Evolutionary conservation across 2,113 vertebrate genomes (phyloP), one percentile per base, ranked within the genome.

Genomic region (Sceloporus tristichus): DNA sequence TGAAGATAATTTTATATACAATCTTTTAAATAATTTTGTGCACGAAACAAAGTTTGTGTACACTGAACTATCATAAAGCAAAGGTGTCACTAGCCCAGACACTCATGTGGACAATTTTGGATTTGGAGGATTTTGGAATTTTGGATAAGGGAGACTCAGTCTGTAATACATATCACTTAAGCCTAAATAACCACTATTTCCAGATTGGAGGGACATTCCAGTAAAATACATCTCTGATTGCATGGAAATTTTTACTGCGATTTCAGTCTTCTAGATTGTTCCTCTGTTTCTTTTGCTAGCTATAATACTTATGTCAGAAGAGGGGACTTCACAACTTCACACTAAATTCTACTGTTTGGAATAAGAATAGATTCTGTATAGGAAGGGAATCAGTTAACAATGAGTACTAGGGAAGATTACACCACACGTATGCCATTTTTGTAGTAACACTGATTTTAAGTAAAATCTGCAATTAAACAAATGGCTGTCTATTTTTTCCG

Each of bases 141-240:
- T 48, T 48, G 48, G 48, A 48, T 48, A 48, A 48, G 48, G 7
- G 48, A 48, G 48, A 48, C 48, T 48, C 48, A 48, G 7, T 7
- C 48, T 48, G 48, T 54, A 18, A 38, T 79, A 89, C 84, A 21
- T 27, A 53, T 68, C 29, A 70, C 11, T 54, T 66, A 25, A 65
- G 89, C 87, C 87, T 90, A 94, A 91, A 70, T 77, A 86, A 79
- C 76, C 82, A n/a, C 91, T 78, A 59, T 42, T 65, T 62, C 29
- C 29, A 84, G 68, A 21, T 3, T 48, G 23, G 2, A 71, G 29
- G 29, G 3, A 66, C 23, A 73, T 7, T 85, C 19, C 71, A 70
- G 18, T 34, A 54, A 54, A 42, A 85, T 65, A 42, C 6, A 40
- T 27, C 9, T 29, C 27, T 73, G 13, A 23, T 7, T 38, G 53